phyloP scores from a whole-genome alignment of 2,888 invertebrate species.

The Hemicrepidius hirtus region DNA sequence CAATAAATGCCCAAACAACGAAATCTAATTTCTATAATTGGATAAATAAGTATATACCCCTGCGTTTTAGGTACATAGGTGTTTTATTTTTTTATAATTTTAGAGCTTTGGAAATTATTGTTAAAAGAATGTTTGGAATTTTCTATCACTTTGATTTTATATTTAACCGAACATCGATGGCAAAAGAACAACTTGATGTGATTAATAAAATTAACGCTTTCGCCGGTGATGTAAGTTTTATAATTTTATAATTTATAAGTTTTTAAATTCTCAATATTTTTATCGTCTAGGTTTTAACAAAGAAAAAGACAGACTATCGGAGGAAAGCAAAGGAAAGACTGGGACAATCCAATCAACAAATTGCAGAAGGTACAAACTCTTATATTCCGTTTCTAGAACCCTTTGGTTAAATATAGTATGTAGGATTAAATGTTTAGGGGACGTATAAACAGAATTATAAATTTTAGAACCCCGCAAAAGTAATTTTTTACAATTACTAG shows the following conservation, averaged over 20 bases:
- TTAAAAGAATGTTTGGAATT: constrained; percentile 35
- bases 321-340: no score
- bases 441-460: no score
- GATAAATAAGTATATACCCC: constrained; percentile 59
- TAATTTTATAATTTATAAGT: no score
- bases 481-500: constrained; percentile 72
- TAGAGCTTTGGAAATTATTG: constrained; percentile 40
- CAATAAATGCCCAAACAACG: constrained; percentile 76
- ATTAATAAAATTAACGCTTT: constrained; percentile 29
- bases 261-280: no score
- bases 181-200: constrained; percentile 22
- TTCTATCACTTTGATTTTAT: constrained; percentile 37
- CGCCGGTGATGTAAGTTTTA: constrained; percentile 25
- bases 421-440: no score
- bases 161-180: constrained; percentile 15
- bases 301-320: no score
- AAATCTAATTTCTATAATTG: constrained; percentile 73
- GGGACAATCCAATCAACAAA: no score
- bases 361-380: no score
- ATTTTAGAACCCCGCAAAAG: constrained; percentile 56
- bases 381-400: no score
- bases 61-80: no score
- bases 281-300: no score
- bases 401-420: no score
- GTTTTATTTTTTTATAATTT: neutral